Base-by-base conservation (phyloP, 2,797 vertebrate species). In the Sebastes iracundus region DNA sequence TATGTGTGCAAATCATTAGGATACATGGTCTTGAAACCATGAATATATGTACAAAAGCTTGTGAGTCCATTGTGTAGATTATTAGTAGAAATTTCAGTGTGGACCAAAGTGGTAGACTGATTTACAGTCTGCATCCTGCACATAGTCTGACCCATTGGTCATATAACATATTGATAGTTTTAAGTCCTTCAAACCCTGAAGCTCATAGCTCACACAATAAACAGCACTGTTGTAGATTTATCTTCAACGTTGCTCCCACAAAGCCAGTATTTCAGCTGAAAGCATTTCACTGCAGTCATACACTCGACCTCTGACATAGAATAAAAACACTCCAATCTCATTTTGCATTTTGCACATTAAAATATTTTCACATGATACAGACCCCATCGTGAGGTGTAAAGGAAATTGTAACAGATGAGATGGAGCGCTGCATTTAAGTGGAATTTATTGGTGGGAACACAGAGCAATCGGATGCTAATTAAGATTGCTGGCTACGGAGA, bases 401-500 rank as follows among this genome's bases (percentile, higher is more conserved):
- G 3, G 7, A 30, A 76, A 42, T 23, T 28, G 35, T 28, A 68
- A 75, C 49, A 42, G 77, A 85, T 81, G 80, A 75, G 42, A 69
- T 23, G 14, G 27, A 67, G 38, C 2, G 7, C 27, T 27, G 72
- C 58, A 28, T 65, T 52, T 66, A 84, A 84, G 62, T 72, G 81
- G 77, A 59, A 61, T 80, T 83, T 60, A 87, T 65, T 76, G 60
- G 53, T 13, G 42, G 56, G 71, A 81, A 81, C 68, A 74, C 6
- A n/a, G 61, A 72, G 74, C 70, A 63, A 42, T 23, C 12, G 33
- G 64, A 84, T 68, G 65, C 79, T 82, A 79, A 87, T 88, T 75
- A 81, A 83, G 67, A 84, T 72, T 4, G 18, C 56, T 69, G 73
- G 56, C 76, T 32, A 7, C 23, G 60, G 64, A 77, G 83, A 60